Evolutionary conservation across 1,140 invertebrate genomes (phyloP).

Genomic region (Littorina saxatilis): DNA sequence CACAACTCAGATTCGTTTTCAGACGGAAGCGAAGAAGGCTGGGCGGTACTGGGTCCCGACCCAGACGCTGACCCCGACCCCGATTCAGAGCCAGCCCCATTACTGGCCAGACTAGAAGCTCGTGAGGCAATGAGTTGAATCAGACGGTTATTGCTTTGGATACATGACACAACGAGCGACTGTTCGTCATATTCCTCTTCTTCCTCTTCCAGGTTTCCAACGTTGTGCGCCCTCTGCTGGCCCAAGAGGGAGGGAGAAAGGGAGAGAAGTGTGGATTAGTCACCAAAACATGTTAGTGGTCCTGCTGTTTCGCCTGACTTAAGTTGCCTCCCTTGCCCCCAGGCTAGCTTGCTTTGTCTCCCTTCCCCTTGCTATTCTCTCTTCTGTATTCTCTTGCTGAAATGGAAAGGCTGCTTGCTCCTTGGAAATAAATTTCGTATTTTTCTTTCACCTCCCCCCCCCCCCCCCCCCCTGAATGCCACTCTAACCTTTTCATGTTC

Average conservation of each 20-base stretch:
- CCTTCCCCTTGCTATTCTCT: too few species aligned
- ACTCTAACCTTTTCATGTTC: background rate
- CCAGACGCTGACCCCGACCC: background rate
- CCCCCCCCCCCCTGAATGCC: background rate
- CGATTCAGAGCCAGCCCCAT: too few species aligned
- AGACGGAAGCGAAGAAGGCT: background rate
- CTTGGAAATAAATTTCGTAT: background rate
- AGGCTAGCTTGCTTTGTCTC: too few species aligned
- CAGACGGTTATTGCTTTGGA: conserved; percentile 34
- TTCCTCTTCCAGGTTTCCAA: background rate
- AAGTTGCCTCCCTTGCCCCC: too few species aligned
- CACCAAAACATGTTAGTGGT: background rate
- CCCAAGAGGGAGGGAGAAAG: background rate
- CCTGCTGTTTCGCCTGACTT: background rate
- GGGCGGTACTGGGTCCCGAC: background rate
- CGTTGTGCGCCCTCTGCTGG: background rate
- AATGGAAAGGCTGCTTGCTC: background rate
- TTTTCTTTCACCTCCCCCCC: background rate
- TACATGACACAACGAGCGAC: conserved; percentile 20
- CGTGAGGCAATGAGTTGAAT: conserved; percentile 28
- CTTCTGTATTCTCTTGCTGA: too few species aligned
- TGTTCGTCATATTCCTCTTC: conserved; percentile 18
- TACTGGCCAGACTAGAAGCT: background rate
- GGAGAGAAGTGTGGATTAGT: background rate
- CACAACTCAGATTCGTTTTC: background rate